Base-by-base conservation (phyloP, 2,113 vertebrate genomes). In the Plecturocebus donacophilus region DNA sequence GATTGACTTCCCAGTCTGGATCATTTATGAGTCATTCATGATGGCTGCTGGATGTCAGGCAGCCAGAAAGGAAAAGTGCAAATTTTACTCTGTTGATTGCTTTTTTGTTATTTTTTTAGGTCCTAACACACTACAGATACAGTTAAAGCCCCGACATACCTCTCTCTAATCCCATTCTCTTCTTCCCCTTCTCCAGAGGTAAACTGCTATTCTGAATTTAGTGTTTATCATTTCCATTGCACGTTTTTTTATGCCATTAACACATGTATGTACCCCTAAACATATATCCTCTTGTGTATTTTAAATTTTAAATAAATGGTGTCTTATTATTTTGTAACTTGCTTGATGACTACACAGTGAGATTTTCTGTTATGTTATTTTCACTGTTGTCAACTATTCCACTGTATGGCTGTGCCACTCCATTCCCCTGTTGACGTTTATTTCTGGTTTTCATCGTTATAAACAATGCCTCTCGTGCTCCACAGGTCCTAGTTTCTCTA, bases 1-100 rank as follows among this genome's bases (percentile, higher is more conserved):
- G 99, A 99, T 99, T 96, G 99, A 99, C 98, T 99, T 99, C 97
- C 99, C 98, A 30, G 99, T 99, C 98, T 99, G 98, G 95, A 99
- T 99, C 42, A 99, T 99, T 96, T 99, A 99, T 0, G 99, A 99
- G 98, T 99, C 99, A 20, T 99, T 99, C 99, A 61, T n/a, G 23
- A 47, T 54, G 30, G n/a, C 58, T 87, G 68, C 38, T 58, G 32
- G 56, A 52, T 83, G 25, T 58, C 56, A 82, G 56, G 20, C 9
- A 80, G 54, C 10, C 10, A 81, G 66, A 35, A 49, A 76, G n/a
- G n/a, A 66, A 94, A 73, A 76, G 73, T 54, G n/a, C n/a, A 68
- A 47, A 10, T 49, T 91, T 68, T 86, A 66, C 45, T 71, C 9
- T 64, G 17, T 9, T 73, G 64, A 52, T 35, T 7, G 27, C 14